Conservation (phyloP, 1,140 invertebrate species). For the Drosophila aff. region DNA sequence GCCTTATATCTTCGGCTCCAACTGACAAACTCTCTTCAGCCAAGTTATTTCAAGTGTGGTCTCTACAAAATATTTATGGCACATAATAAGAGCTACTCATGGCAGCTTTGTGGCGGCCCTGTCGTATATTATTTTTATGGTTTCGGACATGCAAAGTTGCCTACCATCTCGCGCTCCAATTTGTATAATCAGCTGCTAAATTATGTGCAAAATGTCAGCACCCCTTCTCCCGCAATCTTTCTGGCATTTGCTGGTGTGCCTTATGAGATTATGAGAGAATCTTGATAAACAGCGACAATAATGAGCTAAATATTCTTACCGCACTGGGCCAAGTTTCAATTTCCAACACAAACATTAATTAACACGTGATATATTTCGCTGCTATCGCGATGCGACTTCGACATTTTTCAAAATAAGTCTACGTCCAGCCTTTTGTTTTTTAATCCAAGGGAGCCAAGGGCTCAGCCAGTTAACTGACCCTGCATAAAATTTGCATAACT, state of each 20-base stretch:
- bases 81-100: conserved; percentile 65
- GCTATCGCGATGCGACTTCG: conserved; percentile 68
- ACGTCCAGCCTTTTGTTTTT: conserved; percentile 16
- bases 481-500: conserved; percentile 80
- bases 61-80: conserved; percentile 58
- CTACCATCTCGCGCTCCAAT: conserved; percentile 25
- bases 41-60: not conserved
- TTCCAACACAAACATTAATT: conserved; percentile 74
- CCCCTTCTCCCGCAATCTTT: not conserved
- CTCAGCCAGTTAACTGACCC: conserved; percentile 6
- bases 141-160: conserved; percentile 68
- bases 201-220: conserved; percentile 67
- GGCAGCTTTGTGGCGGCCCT: conserved; percentile 40
- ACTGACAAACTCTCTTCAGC: not conserved
- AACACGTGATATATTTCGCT: conserved; percentile 75
- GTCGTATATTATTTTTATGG: conserved; percentile 75
- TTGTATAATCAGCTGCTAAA: conserved; percentile 78
- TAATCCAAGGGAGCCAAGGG: not conserved
- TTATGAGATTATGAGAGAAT: conserved; percentile 2
- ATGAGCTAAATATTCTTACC: conserved; percentile 3
- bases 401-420: conserved; percentile 66
- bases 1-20: not conserved
- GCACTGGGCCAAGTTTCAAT: conserved; percentile 57
- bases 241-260: conserved; percentile 5
- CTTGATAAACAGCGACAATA: conserved; percentile 1